A percentile compares a stretch with the other conserved stretches of the same genome.
phyloP scores from a whole-genome alignment of 2,888 invertebrate species.

The Autographa pulchrina region DNA sequence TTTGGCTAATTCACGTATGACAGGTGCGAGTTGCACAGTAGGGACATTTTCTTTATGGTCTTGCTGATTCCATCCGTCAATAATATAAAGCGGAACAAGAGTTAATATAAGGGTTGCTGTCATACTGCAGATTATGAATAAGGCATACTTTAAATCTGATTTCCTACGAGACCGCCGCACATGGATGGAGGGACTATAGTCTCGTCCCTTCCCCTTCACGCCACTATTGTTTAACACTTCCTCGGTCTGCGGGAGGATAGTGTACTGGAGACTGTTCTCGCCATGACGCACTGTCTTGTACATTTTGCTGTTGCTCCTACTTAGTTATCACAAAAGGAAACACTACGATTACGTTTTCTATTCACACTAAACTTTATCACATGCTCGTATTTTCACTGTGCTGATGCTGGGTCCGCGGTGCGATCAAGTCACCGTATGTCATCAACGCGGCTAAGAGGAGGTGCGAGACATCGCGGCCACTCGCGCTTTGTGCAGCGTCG shows the following conservation, averaged over 20 bases:
- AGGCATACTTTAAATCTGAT: conserved; percentile 79
- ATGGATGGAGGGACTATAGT: conserved; percentile 86
- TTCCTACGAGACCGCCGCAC: conserved; percentile 78
- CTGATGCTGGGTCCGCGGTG: conserved; percentile 60
- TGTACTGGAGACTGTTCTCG: conserved; percentile 93
- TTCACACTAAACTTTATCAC: conserved; percentile 76
- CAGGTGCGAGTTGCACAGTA: conserved; percentile 71
- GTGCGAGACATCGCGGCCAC: conserved; percentile 77
- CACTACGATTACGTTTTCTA: conserved; percentile 74
- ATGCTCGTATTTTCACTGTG: conserved; percentile 76
- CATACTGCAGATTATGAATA: conserved; percentile 78
- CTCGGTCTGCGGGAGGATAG: conserved; percentile 93
- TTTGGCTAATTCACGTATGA: conserved; percentile 75
- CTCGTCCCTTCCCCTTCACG: conserved; percentile 87
- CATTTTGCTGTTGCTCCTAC: conserved; percentile 85
- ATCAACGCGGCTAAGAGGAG: conserved; percentile 71
- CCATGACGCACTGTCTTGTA: conserved; percentile 94
- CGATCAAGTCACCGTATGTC: conserved; percentile 64
- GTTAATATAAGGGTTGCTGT: conserved; percentile 77
- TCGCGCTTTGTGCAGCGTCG: conserved; percentile 83
- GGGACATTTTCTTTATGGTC: conserved; percentile 69
- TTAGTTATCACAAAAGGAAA: conserved; percentile 75
- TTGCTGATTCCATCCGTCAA: conserved; percentile 74
- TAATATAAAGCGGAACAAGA: conserved; percentile 78
- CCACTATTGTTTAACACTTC: conserved; percentile 90